Base-by-base conservation (phyloP, 2,888 invertebrate genomes). In the Scrobipalpa atriplicella region DNA sequence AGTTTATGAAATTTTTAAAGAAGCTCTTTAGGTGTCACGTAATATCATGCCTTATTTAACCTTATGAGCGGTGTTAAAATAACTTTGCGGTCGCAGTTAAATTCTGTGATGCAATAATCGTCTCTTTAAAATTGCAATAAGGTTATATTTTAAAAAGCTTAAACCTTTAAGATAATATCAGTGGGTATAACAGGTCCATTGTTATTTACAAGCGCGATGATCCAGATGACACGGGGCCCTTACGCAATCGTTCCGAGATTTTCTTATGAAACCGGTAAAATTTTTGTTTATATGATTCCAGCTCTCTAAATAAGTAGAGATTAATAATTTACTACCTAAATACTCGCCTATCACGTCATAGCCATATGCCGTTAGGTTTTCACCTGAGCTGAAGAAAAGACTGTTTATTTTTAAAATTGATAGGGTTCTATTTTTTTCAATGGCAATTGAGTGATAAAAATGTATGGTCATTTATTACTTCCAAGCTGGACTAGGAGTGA, bases 211-310 rank as follows among this genome's bases (percentile, higher is more conserved):
- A 58, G 62, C 61, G 60, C 41, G 68, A 68, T 68, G 66, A 66
- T 63, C 66, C 65, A 65, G 58, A 64, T 66, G 66, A 54, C 41
- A 66, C 56, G 58, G 51, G 52, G 66, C 66, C 54, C 66, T 70
- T 70, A 69, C 72, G 68, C 66, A 71, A 71, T 52, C 9, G 19
- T 52, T 13, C 64, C 64, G 58, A 66, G 68, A 71, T 64, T 62
- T 66, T 54, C 60, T 71, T 70, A 68, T 64, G 71, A 71, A 71
- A 72, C 70, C 70, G 64, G 67, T 67, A 63, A 36, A 11, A 52
- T 36, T 63, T 16, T 29, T n/a, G 38, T 38, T 58, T 58, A 9
- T 29, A 29, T 29, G n/a, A 29, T 2, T 29, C 29, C 2, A 29
- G 29, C 29, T 29, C 2, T 29, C 29, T 29, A 2, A 2, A 29